Conservation (phyloP, 2,797 vertebrate genomes). For the Rhynchonycteris naso region DNA sequence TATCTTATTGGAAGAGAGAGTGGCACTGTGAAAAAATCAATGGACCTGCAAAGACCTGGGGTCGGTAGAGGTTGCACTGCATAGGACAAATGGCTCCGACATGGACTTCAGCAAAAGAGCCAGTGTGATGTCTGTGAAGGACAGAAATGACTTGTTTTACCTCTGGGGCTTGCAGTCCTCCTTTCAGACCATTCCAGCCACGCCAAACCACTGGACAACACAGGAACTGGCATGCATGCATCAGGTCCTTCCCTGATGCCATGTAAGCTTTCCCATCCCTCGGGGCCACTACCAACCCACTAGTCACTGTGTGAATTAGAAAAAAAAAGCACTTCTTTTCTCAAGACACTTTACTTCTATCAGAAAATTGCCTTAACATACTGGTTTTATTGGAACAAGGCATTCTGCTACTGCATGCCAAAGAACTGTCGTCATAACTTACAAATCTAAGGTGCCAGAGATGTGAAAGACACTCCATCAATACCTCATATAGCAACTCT, state of each 20-base stretch:
- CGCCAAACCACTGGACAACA: neutral
- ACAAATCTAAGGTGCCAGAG: neutral
- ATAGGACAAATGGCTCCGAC: neutral
- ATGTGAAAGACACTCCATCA: neutral
- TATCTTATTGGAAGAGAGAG: neutral
- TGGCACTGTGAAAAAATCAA: neutral
- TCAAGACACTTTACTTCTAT: constrained; percentile 40
- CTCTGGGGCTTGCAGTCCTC: neutral
- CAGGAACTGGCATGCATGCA: neutral
- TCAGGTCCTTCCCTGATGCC: neutral
- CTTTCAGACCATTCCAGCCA: neutral
- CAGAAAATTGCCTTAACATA: constrained; percentile 41
- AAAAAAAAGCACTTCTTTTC: constrained; percentile 48
- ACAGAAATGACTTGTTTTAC: constrained; percentile 2
- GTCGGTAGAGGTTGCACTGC: neutral
- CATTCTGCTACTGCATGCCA: neutral
- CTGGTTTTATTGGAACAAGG: constrained; percentile 49
- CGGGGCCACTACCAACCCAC: neutral
- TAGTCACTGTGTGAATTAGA: neutral
- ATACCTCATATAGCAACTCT: neutral
- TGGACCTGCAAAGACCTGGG: neutral
- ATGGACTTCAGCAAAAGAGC: constrained; percentile 2
- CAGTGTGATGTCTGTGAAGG: neutral
- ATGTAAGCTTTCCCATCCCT: neutral
- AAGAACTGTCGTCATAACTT: neutral